These are phyloP conservation scores for Trichonephila clavipes DNA, from an alignment of 1,140 invertebrate genomes.

Conservation along the genomic window DNA sequence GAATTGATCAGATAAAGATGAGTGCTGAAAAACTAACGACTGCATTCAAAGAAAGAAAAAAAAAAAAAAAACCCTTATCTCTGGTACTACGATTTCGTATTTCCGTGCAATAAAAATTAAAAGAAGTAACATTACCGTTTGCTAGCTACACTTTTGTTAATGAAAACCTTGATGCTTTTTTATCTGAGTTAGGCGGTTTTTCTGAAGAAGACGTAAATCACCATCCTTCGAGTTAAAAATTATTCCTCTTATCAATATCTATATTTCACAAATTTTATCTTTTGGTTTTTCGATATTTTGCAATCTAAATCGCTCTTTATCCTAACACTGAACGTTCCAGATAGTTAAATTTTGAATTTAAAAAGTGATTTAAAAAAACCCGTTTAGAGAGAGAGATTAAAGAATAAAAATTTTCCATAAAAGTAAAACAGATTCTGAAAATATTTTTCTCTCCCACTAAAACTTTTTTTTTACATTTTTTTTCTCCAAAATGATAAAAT, in stretches of 20 bases:
- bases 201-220: not conserved
- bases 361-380: no score
- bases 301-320: no score
- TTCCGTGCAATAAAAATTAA: conserved; percentile 8
- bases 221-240: not conserved
- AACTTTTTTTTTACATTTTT: no score
- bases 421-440: no score
- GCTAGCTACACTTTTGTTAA: not conserved
- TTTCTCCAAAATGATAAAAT: no score
- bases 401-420: no score
- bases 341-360: no score
- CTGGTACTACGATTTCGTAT: not conserved
- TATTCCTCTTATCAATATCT: not conserved
- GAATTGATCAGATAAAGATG: not conserved
- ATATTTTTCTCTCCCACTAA: no score
- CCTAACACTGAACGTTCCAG: no score
- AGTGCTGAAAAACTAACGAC: not conserved
- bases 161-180: not conserved
- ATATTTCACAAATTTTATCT: not conserved
- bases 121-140: not conserved
- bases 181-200: not conserved
- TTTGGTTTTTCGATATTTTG: no score
- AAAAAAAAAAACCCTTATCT: no score
- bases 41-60: not conserved
- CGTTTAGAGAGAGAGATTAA: no score